Base-by-base conservation (phyloP, 2,888 invertebrate species). In the Serripes groenlandicus region DNA sequence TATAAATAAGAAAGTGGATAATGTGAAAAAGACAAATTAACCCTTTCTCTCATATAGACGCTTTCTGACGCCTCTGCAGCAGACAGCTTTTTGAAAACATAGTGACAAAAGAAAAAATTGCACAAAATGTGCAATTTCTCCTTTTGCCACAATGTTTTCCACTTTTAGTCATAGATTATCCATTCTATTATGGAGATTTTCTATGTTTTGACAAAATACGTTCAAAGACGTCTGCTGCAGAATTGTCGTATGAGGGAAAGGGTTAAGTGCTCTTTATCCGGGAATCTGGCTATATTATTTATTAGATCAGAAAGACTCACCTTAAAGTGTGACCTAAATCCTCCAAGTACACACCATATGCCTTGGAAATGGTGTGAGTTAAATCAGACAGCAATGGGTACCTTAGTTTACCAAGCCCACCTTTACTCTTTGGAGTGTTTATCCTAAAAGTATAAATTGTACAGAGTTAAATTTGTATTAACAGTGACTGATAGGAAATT, bases 271-370 rank as follows among this genome's bases (percentile, higher is more conserved):
- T n/a, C n/a, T n/a, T n/a, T n/a, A n/a, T n/a, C n/a, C n/a, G n/a
- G n/a, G n/a, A n/a, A n/a, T n/a, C n/a, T n/a, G n/a, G n/a, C n/a
- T n/a, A n/a, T n/a, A n/a, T 42, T 42, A 42, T 11, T 18, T 42
- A 32, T 34, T 15, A 37, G 15, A 18, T 18, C 9, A 18, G 23
- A 56, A 28, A 3, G 9, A 23, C 34, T 91, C 94, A 96, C 96
- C 96, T 96, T 11, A 98, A 95, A 32, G 98, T 97, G 93, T 98
- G 98, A 0, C 98, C 98, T 83, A 97, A 95, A 93, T 98, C 98
- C 92, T 98, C 98, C 78, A 98, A 95, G 93, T 97, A 98, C 0
- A 99, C 98, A 1, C 98, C 98, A 95, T 99, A 99, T 93, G 98
- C 98, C 94, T 97, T 97, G 37, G 98, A 96, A 92, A 99, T 98